Conservation (phyloP, 2,113 vertebrate genomes). For the Clupea harengus region DNA sequence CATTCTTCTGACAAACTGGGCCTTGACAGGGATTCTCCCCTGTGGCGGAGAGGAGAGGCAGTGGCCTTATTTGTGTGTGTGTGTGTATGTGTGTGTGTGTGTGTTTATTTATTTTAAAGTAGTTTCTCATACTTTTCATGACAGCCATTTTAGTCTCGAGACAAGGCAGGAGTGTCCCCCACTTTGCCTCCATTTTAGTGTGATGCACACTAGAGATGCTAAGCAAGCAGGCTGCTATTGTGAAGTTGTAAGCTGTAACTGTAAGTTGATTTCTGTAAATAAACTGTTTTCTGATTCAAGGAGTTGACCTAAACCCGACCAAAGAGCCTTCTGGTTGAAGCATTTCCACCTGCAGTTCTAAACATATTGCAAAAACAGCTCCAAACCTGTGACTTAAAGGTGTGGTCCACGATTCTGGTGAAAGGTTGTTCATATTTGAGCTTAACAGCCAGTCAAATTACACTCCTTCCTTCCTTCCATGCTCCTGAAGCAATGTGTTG, state of each 20-base stretch:
- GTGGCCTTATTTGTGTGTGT: slow-evolving; percentile 33
- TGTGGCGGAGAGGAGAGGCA: slow-evolving; percentile 26
- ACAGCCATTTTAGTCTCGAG: not conserved
- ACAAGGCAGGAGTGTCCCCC: not conserved
- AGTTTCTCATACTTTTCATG: slow-evolving; percentile 8
- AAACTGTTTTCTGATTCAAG: not conserved
- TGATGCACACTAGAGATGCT: not conserved
- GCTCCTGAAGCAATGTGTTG: too few relatives aligned
- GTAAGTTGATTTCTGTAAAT: not conserved
- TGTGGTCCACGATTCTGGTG: too few relatives aligned
- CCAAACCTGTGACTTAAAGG: too few relatives aligned
- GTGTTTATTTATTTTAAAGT: not conserved
- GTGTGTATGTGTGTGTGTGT: slow-evolving; percentile 24
- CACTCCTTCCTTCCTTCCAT: too few relatives aligned
- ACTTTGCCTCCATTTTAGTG: slow-evolving; percentile 24
- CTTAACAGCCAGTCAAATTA: too few relatives aligned
- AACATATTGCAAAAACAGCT: not conserved
- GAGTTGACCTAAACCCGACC: not conserved
- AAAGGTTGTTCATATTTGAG: too few relatives aligned
- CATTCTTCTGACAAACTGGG: slow-evolving; percentile 32
- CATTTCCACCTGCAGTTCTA: not conserved
- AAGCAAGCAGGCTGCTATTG: not conserved
- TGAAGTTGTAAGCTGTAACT: not conserved
- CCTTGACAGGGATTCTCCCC: slow-evolving; percentile 37
- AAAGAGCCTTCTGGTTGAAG: not conserved